phyloP scores from a whole-genome alignment of 2,113 vertebrate species.

The Chlamydotis undulata region DNA sequence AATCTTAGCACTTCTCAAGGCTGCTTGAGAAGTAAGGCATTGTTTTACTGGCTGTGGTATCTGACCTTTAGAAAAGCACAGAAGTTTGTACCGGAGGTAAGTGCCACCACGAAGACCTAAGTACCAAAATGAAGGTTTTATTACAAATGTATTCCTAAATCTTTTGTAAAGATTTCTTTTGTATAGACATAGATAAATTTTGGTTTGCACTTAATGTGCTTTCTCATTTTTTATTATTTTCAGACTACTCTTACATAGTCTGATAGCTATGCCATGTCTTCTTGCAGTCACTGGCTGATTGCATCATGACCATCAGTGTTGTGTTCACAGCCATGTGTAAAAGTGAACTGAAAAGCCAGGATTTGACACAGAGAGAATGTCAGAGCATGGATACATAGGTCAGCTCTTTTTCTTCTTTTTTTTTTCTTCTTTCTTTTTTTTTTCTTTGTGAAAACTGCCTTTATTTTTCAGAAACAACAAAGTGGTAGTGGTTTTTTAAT shows the following conservation, averaged over 20 bases:
- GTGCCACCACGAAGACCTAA: background rate
- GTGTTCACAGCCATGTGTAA: background rate
- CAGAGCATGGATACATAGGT: background rate
- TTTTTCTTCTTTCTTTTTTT: background rate
- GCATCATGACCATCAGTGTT: background rate
- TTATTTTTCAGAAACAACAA: slow-evolving; percentile 24
- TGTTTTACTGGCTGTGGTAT: background rate
- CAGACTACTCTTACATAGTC: background rate
- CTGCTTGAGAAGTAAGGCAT: background rate
- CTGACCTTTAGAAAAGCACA: background rate
- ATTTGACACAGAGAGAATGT: background rate
- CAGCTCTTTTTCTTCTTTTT: background rate
- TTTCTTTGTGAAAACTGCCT: background rate
- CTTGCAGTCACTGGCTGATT: background rate
- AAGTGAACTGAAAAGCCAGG: background rate
- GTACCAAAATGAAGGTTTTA: background rate
- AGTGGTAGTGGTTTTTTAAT: background rate
- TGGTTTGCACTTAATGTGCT: background rate
- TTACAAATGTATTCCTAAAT: background rate
- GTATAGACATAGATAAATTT: background rate
- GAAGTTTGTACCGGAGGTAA: background rate
- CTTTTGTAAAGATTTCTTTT: background rate
- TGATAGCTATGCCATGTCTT: background rate
- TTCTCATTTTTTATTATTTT: background rate
- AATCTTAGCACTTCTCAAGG: background rate